A percentile compares a stretch with the other conserved stretches of the same genome.
Evolutionary conservation across 2,113 vertebrate species (phyloP).

Genomic region (Pterocles gutturalis): DNA sequence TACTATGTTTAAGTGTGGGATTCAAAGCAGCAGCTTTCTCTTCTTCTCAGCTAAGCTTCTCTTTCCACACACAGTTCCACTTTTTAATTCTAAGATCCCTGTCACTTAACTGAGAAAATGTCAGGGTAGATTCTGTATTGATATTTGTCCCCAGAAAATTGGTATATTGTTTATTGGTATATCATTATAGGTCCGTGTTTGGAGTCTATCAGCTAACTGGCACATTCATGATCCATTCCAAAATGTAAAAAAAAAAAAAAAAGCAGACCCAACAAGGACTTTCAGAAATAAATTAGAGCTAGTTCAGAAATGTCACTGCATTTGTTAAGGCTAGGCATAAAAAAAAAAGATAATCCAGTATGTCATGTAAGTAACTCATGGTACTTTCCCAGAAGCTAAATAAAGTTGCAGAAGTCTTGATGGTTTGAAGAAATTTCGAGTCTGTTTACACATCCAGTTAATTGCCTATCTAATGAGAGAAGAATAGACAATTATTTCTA

Average conservation of each 20-base stretch:
- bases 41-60: not conserved
- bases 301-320: not conserved
- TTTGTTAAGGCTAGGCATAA: not conserved
- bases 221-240: not conserved
- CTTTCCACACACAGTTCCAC: not conserved
- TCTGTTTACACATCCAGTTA: not conserved
- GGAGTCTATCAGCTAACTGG: not conserved
- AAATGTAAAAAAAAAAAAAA: not conserved
- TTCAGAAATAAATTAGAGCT: not conserved
- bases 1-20: not conserved
- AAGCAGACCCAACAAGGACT: not conserved
- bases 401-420: not conserved
- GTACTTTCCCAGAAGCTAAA: not conserved
- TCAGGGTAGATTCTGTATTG: not conserved
- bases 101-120: not conserved
- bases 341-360: not conserved
- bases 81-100: not conserved
- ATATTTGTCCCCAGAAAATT: not conserved
- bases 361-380: not conserved
- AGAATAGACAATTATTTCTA: not conserved
- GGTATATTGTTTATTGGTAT: not conserved
- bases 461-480: not conserved
- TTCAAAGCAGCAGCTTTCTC: not conserved
- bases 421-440: not conserved
- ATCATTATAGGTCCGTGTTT: not conserved